Conservation (phyloP, 2,888 invertebrate species). For the Thereva unica region DNA sequence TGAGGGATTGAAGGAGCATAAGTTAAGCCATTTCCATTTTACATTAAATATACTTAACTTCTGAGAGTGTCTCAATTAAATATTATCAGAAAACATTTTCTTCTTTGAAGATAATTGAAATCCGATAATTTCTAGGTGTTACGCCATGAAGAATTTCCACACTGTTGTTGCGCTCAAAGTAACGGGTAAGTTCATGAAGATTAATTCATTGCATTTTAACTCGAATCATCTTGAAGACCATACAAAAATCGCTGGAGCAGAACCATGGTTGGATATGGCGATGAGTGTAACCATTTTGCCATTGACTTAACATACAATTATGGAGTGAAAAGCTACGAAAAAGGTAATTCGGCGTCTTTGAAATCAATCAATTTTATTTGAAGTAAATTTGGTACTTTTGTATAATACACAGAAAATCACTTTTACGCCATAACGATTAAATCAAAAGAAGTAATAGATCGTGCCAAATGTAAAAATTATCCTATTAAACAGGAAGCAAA, state of each 20-base stretch:
- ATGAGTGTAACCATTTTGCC: constrained; percentile 93
- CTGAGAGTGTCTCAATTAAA: too few relatives aligned
- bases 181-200: constrained; percentile 74
- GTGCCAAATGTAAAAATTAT: constrained; percentile 74
- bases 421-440: constrained; percentile 83
- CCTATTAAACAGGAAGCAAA: constrained; percentile 69
- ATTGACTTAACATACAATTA: constrained; percentile 98
- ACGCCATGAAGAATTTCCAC: constrained; percentile 95
- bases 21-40: too few relatives aligned
- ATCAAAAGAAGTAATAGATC: constrained; percentile 73
- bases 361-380: not conserved
- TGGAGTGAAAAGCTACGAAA: constrained; percentile 81
- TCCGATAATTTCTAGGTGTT: constrained; percentile 66
- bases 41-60: too few relatives aligned
- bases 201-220: not conserved
- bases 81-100: too few relatives aligned
- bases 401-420: constrained; percentile 68
- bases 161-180: constrained; percentile 95
- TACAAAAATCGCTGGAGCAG: constrained; percentile 98
- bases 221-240: constrained; percentile 66
- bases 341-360: constrained; percentile 60
- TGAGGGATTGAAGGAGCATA: too few relatives aligned
- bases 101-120: too few relatives aligned
- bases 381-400: not conserved
- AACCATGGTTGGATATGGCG: constrained; percentile 98